Base-by-base conservation (phyloP, 1,140 invertebrate genomes). In the Trachymyrmex septentrionalis region DNA sequence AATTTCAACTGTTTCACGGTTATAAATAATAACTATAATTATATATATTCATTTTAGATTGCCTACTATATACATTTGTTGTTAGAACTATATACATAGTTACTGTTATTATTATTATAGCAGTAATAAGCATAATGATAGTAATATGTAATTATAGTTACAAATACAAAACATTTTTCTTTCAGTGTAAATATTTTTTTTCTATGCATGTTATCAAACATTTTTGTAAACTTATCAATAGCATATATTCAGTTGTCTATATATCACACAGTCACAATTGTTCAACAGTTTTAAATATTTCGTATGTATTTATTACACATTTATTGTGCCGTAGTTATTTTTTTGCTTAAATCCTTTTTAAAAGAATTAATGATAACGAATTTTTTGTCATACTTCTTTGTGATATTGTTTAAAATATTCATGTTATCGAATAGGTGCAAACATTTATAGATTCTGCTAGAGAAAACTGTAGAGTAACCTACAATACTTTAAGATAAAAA, bases 121-220 rank as follows among this genome's bases (percentile, higher is more conserved):
- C 30, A 30, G 0, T 30, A 30, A 30, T 30, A 30, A 30, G 30
- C 30, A 30, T 30, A 30, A 30, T 30, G 3, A 30, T 30, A 30
- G 30, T 30, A 30, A 30, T 30, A 30, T 30, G 3, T 30, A 30
- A 30, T 30, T 30, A 30, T 30, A 30, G 3, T 30, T 30, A 3
- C 30, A 30, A 30, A 30, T 30, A 30, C 30, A 30, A 30, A 30
- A 30, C 30, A 30, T 30, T 30, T 30, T 30, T 30, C 30, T 30
- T 3, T 30, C 3, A 3, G 30, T 30, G 30, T 16, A 75, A 75
- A 75, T 75, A 75, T 75, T 34, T 72, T 44, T 50, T 30, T 21
- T 2, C 12, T 34, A 1, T 19, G n/a, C 27, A 55, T 27, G 30
- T 57, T 38, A 59, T 38, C 3, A 10, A 21, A 19, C 3, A 14